phyloP scores from a whole-genome alignment of 2,113 vertebrate genomes.

The Meriones unguiculatus region DNA sequence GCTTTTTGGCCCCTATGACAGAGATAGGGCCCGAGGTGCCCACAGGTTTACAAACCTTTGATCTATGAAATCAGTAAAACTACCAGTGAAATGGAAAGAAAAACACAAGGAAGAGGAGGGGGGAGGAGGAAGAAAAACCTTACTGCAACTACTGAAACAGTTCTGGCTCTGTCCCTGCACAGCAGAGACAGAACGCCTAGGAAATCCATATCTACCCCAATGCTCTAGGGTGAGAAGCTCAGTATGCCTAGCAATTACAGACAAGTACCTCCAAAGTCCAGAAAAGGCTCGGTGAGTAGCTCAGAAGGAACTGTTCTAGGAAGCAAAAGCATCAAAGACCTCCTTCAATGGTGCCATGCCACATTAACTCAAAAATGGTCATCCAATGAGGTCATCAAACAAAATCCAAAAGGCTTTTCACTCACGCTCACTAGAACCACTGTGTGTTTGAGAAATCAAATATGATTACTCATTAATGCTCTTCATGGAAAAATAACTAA shows the following conservation, averaged over 20 bases:
- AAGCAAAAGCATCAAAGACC: background rate
- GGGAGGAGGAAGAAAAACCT: background rate
- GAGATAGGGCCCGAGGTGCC: background rate
- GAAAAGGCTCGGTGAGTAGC: background rate
- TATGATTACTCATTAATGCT: conserved; percentile 48
- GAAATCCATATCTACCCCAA: background rate
- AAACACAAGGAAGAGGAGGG: background rate
- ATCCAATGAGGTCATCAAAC: conserved; percentile 53
- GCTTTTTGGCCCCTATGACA: background rate
- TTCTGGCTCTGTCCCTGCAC: background rate
- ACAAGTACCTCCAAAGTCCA: background rate
- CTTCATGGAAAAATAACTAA: background rate
- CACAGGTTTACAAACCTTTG: background rate
- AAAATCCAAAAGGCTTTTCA: conserved; percentile 61
- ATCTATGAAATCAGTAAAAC: background rate
- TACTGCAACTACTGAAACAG: conserved; percentile 11
- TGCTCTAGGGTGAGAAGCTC: background rate
- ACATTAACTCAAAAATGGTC: conserved; percentile 43
- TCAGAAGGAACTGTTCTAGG: background rate
- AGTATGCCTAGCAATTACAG: background rate
- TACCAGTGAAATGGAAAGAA: conserved; percentile 8
- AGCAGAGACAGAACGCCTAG: background rate
- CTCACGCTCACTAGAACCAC: conserved; percentile 41
- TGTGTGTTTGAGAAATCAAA: conserved; percentile 51
- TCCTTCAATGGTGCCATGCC: background rate